Percentiles rank a stretch among this genome's conserved stretches.
Conservation (phyloP, 2,113 vertebrate genomes). For the Phocoena sinus region DNA sequence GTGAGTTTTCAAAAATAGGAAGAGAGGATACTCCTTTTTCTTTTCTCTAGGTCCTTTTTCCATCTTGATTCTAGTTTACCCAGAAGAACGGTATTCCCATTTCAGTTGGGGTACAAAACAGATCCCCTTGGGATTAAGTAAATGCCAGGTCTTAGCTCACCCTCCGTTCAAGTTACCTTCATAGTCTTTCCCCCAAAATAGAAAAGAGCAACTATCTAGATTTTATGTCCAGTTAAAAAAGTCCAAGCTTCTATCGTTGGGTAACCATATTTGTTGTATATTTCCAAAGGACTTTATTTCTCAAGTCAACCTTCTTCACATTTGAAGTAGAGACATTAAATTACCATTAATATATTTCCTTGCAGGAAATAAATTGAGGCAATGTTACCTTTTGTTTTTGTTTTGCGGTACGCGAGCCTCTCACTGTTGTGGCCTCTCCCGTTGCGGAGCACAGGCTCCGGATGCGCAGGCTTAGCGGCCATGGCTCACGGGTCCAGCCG, state of each 20-base stretch:
- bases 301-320: background rate
- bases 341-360: background rate
- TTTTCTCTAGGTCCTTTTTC: background rate
- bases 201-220: background rate
- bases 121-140: no score
- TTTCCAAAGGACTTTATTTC: background rate
- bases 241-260: background rate
- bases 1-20: background rate
- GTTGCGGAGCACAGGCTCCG: no score
- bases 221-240: background rate
- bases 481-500: no score
- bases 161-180: background rate
- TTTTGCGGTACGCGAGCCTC: no score
- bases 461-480: no score
- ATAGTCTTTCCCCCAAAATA: background rate
- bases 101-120: background rate
- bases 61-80: background rate
- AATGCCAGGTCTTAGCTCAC: background rate
- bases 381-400: background rate
- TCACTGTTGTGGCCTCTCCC: no score
- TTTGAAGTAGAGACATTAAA: background rate
- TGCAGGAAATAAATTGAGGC: background rate
- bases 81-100: background rate
- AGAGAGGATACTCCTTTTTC: background rate
- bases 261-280: background rate